Evolutionary conservation across 2,797 vertebrate species (phyloP), one percentile per base, ranked within the genome.

Genomic region (Acanthiza pusilla): DNA sequence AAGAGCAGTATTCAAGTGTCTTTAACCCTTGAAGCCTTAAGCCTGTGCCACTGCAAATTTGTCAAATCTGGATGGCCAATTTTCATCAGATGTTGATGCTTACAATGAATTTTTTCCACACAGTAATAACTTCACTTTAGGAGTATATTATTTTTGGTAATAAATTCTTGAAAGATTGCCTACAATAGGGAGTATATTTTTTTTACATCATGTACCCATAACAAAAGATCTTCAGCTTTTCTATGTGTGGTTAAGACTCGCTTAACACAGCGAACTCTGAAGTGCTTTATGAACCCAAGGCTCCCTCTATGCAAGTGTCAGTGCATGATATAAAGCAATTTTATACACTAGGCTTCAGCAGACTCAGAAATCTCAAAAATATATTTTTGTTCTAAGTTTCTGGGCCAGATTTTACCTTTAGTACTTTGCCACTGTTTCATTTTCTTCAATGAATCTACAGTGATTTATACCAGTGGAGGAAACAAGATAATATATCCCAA

Each of bases 11-110:
- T 97, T 97, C 91, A 95, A 92, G 72, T 93, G 95, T 97, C 94
- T 97, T 94, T 92, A 96, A 96, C 97, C 98, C 98, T 99, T 98
- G 97, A 98, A 98, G 98, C 97, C 96, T 97, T 96, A 97, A 94
- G 65, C 93, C 26, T 83, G 91, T 95, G 93, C 89, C 91, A 85
- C 90, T 57, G 82, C 85, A 95, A 65, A 73, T 91, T 89, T 94
- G 85, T 95, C 95, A 94, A 89, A 65, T 55, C 77, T 70, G 87
- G 60, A 75, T 93, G 88, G 90, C 89, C 51, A 20, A 84, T 93
- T 66, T 74, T 68, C 26, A 88, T 67, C 34, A 65, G 26, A 50
- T 61, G 47, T 76, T 71, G 47, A 84, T 50, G 17, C 26, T 84
- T 78, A 48, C 5, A 55, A 68, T 30, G 3, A 23, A 3, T 38